Conservation (phyloP, 2,113 vertebrate genomes). For the Chlorodrepanis virens region DNA sequence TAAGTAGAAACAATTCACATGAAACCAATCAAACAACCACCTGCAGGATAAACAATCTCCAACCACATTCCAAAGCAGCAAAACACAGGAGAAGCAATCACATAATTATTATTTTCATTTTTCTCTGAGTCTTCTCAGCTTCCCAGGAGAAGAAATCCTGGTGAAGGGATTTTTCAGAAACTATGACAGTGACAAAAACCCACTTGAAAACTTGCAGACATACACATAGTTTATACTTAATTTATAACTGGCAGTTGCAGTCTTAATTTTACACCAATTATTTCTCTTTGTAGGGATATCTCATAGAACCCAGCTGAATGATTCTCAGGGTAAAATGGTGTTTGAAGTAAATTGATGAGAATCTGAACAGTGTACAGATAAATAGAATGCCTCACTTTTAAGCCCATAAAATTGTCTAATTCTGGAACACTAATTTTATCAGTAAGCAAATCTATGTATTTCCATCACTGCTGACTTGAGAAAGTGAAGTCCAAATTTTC, state of each 20-base stretch:
- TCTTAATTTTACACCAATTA: not conserved
- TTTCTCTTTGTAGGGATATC: not conserved
- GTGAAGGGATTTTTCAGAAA: no score
- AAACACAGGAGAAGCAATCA: no score
- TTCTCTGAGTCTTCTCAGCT: no score
- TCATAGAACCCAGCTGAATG: not conserved
- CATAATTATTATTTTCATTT: no score
- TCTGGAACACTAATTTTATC: not conserved
- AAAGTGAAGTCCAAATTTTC: not conserved
- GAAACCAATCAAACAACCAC: no score
- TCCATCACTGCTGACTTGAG: not conserved
- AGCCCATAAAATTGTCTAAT: not conserved
- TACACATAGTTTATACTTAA: not conserved
- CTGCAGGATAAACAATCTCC: no score
- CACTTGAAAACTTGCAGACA: not conserved
- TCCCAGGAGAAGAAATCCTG: no score
- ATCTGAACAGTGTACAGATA: not conserved
- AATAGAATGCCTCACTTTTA: not conserved
- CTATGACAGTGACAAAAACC: no score
- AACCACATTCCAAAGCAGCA: no score
- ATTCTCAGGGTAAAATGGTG: not conserved
- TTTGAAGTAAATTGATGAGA: not conserved
- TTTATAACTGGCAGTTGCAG: not conserved
- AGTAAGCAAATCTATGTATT: not conserved
- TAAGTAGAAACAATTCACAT: no score